Evolutionary conservation across 2,113 vertebrate genomes (phyloP).

Genomic region (Muntiacus reevesi): DNA sequence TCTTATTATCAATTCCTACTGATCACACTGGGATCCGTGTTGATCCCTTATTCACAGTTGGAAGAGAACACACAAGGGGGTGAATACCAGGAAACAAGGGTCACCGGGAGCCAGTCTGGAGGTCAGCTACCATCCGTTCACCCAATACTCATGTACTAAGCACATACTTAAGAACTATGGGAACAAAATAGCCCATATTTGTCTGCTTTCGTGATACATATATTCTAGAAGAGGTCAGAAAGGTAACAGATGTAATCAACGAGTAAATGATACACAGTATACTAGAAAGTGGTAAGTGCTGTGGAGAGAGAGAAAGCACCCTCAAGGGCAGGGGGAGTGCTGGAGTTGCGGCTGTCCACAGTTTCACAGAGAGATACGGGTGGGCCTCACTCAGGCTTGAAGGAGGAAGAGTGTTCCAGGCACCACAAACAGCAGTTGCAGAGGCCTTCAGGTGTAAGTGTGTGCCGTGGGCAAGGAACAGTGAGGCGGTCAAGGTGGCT

Average conservation of each 20-base stretch:
- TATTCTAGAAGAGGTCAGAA: background rate
- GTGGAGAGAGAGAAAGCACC: background rate
- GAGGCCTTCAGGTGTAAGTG: background rate
- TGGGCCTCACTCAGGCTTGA: background rate
- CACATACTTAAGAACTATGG: background rate
- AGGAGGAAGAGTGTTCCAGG: background rate
- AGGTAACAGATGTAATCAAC: background rate
- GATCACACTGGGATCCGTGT: background rate
- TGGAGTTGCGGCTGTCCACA: background rate
- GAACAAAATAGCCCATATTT: background rate
- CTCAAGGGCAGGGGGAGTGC: background rate
- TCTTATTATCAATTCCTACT: background rate
- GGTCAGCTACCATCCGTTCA: background rate
- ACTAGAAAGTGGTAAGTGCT: background rate
- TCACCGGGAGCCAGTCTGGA: background rate
- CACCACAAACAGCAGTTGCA: background rate
- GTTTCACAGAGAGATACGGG: background rate
- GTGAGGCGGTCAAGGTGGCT: background rate
- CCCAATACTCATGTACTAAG: background rate
- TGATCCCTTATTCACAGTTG: background rate
- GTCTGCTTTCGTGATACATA: background rate
- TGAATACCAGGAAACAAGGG: background rate
- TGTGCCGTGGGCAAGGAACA: background rate
- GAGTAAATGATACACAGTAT: background rate
- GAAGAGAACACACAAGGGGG: background rate